Base-by-base conservation (phyloP, 2,797 vertebrate species). In the Betta splendens region DNA sequence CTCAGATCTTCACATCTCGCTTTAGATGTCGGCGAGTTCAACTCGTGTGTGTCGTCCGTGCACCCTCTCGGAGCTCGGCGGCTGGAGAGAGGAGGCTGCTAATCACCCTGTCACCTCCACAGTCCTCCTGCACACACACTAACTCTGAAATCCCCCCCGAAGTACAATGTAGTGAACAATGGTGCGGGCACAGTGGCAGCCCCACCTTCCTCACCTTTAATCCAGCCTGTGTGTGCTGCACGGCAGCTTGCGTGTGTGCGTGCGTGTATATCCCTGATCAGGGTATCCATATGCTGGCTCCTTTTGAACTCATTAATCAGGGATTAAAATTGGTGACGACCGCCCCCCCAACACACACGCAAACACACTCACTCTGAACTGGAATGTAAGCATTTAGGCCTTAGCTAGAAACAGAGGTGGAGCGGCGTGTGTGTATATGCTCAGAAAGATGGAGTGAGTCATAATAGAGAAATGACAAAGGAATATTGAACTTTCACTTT, bases 291-390 rank as follows among this genome's bases (percentile, higher is more conserved):
- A 89, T 88, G 89, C 62, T 75, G 77, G 40, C 48, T 81, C 25
- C 69, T 84, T 82, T 87, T 73, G 85, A n/a, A 87, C 69, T 77
- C 71, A 84, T 88, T 89, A 90, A 83, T 84, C 75, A 87, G 84
- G 85, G 81, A 81, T 80, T 85, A 69, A 29, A 61, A 55, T 35
- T 9, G 35, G 45, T 46, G 15, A 33, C 5, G 15, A 8, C 2
- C n/a, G 45, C 54, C 33, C 31, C n/a, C n/a, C n/a, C n/a, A n/a
- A n/a, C n/a, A 48, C 53, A 61, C 12, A 12, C 11, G 9, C 9
- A 32, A 63, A 75, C 61, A 70, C 59, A 63, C 63, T 77, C 56
- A 42, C 44, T 84, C 80, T 84, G 71, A 74, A 77, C 49, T 52
- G 66, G 87, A 51, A 75, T 67, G 66, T 31, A 58, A 37, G 55